A percentile compares a stretch with the other conserved stretches of the same genome.
Evolutionary conservation across 2,113 vertebrate species (phyloP).

Genomic region (Hassar affinis): DNA sequence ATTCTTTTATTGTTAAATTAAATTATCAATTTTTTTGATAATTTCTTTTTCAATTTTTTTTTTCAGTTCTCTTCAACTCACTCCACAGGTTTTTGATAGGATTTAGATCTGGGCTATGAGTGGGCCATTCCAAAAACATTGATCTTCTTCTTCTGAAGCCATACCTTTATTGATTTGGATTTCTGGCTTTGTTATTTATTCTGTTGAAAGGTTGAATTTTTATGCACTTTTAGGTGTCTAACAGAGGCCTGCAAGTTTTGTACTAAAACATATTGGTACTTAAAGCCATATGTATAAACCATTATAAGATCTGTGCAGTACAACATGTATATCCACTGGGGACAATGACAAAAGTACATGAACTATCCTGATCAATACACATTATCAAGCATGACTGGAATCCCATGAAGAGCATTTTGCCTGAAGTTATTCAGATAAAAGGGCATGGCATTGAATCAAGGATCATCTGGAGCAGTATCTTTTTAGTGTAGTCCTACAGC

Average conservation of each 20-base stretch:
- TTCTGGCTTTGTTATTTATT: background rate
- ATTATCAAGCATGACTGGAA: conserved; percentile 30
- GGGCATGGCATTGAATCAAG: conserved; percentile 10
- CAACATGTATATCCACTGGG: background rate
- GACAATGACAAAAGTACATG: background rate
- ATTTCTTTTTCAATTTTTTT: too few species aligned
- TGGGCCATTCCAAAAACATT: background rate
- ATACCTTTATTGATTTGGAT: background rate
- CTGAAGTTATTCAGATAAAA: conserved; percentile 30
- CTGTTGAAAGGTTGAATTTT: background rate
- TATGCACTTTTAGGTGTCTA: background rate
- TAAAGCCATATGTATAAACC: background rate
- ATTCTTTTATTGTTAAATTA: too few species aligned
- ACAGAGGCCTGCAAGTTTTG: background rate
- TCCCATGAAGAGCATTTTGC: conserved; percentile 14
- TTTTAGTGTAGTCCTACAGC: background rate
- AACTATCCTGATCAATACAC: conserved; percentile 11
- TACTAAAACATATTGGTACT: background rate
- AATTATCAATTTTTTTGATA: too few species aligned
- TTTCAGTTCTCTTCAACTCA: background rate
- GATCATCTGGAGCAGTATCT: background rate
- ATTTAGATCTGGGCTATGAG: background rate
- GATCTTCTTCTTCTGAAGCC: background rate
- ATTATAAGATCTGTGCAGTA: background rate
- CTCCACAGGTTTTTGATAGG: background rate